Conservation (phyloP, 2,888 invertebrate species). For the Cetonia aurata region DNA sequence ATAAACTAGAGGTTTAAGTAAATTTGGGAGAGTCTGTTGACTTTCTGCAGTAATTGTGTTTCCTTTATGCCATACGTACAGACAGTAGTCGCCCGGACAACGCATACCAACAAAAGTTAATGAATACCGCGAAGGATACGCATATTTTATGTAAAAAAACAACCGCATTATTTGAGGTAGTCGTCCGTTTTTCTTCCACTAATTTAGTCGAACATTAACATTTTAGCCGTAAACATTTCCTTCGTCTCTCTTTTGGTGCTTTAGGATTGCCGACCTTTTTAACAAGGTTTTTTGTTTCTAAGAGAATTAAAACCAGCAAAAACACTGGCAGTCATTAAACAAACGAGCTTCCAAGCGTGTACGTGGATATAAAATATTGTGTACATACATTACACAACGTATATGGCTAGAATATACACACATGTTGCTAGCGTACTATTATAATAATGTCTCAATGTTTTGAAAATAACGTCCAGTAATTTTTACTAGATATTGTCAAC, state of each 20-base stretch:
- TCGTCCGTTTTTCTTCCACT: neutral
- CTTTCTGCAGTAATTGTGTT: too few species aligned
- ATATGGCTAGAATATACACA: neutral
- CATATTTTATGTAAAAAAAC: neutral
- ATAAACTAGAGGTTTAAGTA: too few species aligned
- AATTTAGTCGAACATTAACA: conserved; percentile 13
- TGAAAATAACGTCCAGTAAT: conserved; percentile 19
- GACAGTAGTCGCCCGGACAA: too few species aligned
- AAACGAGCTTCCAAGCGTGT: conserved; percentile 19
- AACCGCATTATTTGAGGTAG: conserved; percentile 1
- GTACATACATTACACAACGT: neutral
- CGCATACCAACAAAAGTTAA: too few species aligned
- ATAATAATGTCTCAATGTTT: conserved; percentile 26
- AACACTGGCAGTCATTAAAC: conserved; percentile 10
- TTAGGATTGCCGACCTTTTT: neutral
- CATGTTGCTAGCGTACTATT: conserved; percentile 4
- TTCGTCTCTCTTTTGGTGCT: neutral
- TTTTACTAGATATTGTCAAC: conserved; percentile 22
- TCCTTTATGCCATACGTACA: too few species aligned
- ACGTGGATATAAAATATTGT: conserved; percentile 8
- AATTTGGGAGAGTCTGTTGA: too few species aligned
- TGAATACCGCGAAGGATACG: too few species aligned
- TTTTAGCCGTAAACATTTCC: conserved; percentile 7
- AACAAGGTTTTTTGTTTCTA: conserved; percentile 13
- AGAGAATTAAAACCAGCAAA: conserved; percentile 20